Base-by-base conservation (phyloP, 2,797 vertebrate genomes). In the Ispidina lecontei region DNA sequence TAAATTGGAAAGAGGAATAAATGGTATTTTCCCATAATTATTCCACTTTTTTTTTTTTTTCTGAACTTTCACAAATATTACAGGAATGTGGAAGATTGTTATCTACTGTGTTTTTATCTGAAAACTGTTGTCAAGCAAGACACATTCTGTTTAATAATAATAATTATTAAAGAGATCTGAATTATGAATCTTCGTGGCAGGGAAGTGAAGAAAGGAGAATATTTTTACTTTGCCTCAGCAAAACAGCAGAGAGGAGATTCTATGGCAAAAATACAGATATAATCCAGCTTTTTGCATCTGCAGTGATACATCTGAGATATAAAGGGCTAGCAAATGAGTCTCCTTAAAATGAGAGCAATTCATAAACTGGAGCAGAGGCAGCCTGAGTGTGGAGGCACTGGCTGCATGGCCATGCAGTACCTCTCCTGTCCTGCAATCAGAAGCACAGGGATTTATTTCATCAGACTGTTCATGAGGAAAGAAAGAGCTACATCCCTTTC, bases 291-390 rank as follows among this genome's bases (percentile, higher is more conserved):
- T 84, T 60, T 2, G 1, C 52, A 56, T 80, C 33, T 74, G 37
- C 35, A 60, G 28, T 39, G 46, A 58, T 62, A n/a, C 29, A 56
- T 39, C 63, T 90, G 35, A 82, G 81, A 88, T 90, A 73, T 23
- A 79, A 75, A 70, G 54, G 28, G 14, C 9, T 62, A 64, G 22
- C 12, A 85, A 87, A 87, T 37, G 18, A 78, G 55, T 72, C 89
- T 74, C 58, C 80, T 91, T 75, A 65, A 78, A 93, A 86, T 29
- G 67, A 74, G 55, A 87, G 39, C 35, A 87, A 75, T 85, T 80
- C 29, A 56, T 68, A 63, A 64, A 4, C 22, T 37, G 26, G 7
- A 12, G 31, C 59, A 78, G 70, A 69, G 1, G 4, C 51, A 75
- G 28, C 29, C 33, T 59, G 43, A 51, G 3, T 75, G 31, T 12